These are phyloP conservation scores for Tenebrosternarchus preto DNA, from an alignment of 2,113 vertebrate species.

Conservation along the genomic window DNA sequence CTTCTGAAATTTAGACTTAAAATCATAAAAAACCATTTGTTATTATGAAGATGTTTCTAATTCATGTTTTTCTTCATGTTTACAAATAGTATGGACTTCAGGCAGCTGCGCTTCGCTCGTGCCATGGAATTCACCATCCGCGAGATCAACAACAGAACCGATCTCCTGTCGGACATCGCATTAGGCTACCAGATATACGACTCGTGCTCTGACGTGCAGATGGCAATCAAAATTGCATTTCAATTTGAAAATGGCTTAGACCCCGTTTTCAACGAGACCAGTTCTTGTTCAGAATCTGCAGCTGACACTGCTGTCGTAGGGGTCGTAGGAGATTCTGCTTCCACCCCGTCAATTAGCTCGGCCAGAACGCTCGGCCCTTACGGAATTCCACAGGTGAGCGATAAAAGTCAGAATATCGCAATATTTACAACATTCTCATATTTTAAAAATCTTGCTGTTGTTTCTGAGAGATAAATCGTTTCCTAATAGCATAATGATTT, in stretches of 20 bases:
- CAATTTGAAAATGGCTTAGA: slow-evolving; percentile 63
- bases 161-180: slow-evolving; percentile 63
- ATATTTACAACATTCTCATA: neutral
- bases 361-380: slow-evolving; percentile 63
- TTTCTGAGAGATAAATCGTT: too few relatives aligned
- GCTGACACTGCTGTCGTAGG: slow-evolving; percentile 51
- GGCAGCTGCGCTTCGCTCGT: slow-evolving; percentile 64
- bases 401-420: too few relatives aligned
- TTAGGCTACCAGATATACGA: slow-evolving; percentile 72
- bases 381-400: slow-evolving; percentile 70
- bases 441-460: too few relatives aligned
- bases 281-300: slow-evolving; percentile 53
- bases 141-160: slow-evolving; percentile 72
- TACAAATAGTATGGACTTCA: slow-evolving; percentile 58
- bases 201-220: slow-evolving; percentile 60
- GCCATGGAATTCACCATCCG: slow-evolving; percentile 71
- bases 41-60: neutral
- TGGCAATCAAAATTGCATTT: slow-evolving; percentile 61
- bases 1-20: too few relatives aligned
- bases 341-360: slow-evolving; percentile 69
- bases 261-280: neutral
- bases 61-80: slow-evolving; percentile 5
- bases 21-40: too few relatives aligned
- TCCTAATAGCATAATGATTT: too few relatives aligned
- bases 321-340: slow-evolving; percentile 68